Base-by-base conservation (phyloP, 2,113 vertebrate species). In the Hoplias malabaricus region DNA sequence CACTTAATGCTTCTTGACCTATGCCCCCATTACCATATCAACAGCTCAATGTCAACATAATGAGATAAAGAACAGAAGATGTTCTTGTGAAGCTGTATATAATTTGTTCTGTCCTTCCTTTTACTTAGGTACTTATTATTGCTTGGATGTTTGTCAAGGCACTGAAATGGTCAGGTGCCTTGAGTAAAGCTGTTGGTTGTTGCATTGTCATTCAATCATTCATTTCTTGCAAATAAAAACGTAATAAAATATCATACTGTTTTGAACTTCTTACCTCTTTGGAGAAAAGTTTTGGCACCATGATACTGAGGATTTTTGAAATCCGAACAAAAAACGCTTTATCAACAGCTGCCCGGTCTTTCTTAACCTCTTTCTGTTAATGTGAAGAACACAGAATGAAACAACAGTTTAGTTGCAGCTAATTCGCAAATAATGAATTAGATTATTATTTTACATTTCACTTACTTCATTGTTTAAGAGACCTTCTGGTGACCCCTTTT, bases 301-400 rank as follows among this genome's bases (percentile, higher is more conserved):
- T 92, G 87, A 99, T 93, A 83, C 83, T 90, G 79, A 99, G 19
- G 69, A 99, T 97, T 71, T 80, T 87, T 14, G 87, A 77, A 57
- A 99, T 93, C 43, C 95, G 90, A 74, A 83, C 73, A 79, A 99
- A 90, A 87, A 99, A 98, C 2, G 93, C 86, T 66, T 85, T 95
- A 89, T 99, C 96, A 87, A 98, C 95, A 38, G 93, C 82, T 0
- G 95, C 96, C 53, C 94, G 90, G 36, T 98, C 96, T 86, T 96
- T 99, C 84, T 93, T 97, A 8, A 80, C 92, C 83, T 98, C 96
- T 87, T 96, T 97, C 95, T 96, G 87, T 11, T 88, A 0, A 3
- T 31, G 2, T 71, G 36, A 10, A 75, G 23, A 31, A 5, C 2
- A 21, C 4, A 72, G 19, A 21, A 33, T 23, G 1, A 27, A 36